Evolutionary conservation across 2,113 vertebrate species (phyloP), one percentile per base, ranked within the genome.

Genomic region (Lontra canadensis): DNA sequence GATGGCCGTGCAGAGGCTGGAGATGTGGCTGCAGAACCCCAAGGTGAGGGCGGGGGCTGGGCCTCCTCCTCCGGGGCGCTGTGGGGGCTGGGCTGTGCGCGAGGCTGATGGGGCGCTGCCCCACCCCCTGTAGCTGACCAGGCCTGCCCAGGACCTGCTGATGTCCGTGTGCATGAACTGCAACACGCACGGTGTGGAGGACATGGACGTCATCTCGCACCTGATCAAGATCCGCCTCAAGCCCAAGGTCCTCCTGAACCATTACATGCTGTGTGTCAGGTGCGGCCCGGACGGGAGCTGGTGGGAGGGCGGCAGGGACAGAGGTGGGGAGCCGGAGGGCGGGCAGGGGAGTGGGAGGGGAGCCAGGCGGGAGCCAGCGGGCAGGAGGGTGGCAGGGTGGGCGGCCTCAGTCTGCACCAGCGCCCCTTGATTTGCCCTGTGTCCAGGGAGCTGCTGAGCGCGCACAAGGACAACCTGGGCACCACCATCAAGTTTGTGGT

Each of bases 1-100:
- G 52, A 99, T 99, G 99, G 98, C 99, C 0, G 99, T 99, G 88
- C 99, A 99, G 98, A 99, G 99, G 85, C 99, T 99, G 95, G 99
- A 99, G 98, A 99, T 99, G 99, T 99, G 99, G 99, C 99, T 99
- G 96, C 99, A 99, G 98, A 99, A 99, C 97, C 99, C 99, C n/a
- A 99, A 99, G 99, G 99, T 99, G 94, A 98, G 98, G 44, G 80
- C 1, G n/a, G 31, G 20, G 18, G 3, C 10, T 7, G 25, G 39
- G 23, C 42, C 61, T 44, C 7, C 36, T 4, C 7, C 13, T 52
- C 47, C 5, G 0, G 25, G 85, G 21, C 6, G 15, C 23, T 3
- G n/a, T 1, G 4, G 73, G 34, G 21, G 34, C 88, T 31, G 4
- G 17, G 44, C 9, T 3, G 31, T 0, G 36, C 11, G 47, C 3